phyloP scores from a whole-genome alignment of 2,797 vertebrate genomes.

The Acipenser transmontanus region DNA sequence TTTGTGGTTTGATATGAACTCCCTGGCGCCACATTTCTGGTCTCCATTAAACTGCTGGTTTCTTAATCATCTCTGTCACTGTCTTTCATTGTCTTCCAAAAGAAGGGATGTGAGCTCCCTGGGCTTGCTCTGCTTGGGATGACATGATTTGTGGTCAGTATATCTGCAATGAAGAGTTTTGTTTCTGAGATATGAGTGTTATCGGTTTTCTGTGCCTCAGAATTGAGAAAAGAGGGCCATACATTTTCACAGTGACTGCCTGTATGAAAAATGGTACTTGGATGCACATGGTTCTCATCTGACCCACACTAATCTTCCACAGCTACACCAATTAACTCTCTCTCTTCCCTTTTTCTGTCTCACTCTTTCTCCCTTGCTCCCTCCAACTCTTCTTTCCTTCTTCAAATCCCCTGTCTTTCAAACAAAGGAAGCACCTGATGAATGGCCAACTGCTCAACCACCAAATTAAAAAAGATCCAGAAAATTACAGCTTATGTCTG shows the following conservation, averaged over 20 bases:
- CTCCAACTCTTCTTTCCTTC: conserved; percentile 41
- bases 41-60: conserved; percentile 45
- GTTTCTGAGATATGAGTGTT: conserved; percentile 60
- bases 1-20: too few relatives aligned
- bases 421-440: conserved; percentile 66
- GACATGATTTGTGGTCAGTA: conserved; percentile 63
- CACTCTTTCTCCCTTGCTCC: conserved; percentile 38
- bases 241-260: conserved; percentile 70
- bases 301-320: conserved; percentile 65
- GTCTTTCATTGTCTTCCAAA: conserved; percentile 65
- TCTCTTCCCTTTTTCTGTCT: not conserved
- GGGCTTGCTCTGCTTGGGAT: conserved; percentile 60
- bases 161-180: conserved; percentile 52
- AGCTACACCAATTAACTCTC: conserved; percentile 21
- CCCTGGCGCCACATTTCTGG: too few relatives aligned
- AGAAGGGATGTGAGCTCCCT: conserved; percentile 58
- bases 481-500: conserved; percentile 5
- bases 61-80: conserved; percentile 63
- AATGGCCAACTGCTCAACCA: conserved; percentile 43
- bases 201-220: conserved; percentile 49
- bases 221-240: conserved; percentile 60
- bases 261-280: conserved; percentile 64
- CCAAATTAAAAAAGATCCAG: conserved; percentile 1
- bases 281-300: conserved; percentile 72
- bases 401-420: conserved; percentile 55